A percentile compares a stretch with the other conserved stretches of the same genome.
Conservation (phyloP, 1,140 invertebrate genomes). For the Drosophila melanica region DNA sequence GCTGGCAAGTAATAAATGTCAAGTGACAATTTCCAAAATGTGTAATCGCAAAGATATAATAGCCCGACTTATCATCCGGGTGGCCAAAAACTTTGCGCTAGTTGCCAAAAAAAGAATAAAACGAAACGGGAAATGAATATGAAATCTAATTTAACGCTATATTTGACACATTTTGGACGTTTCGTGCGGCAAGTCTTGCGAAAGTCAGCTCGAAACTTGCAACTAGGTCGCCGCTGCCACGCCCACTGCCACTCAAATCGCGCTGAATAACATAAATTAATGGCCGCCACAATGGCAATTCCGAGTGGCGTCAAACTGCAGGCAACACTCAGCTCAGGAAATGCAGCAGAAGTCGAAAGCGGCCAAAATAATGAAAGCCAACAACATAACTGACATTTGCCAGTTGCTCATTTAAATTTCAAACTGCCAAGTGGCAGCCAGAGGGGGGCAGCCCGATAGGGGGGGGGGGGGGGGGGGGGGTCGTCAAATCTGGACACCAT, state of each 20-base stretch:
- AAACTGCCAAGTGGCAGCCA: constrained; percentile 55
- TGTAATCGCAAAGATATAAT: constrained; percentile 62
- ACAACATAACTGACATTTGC: constrained; percentile 69
- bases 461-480: too few relatives aligned
- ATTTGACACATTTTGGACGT: constrained; percentile 73
- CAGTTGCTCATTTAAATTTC: constrained; percentile 75
- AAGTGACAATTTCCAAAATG: constrained; percentile 55
- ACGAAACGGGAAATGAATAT: constrained; percentile 30
- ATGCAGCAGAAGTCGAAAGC: constrained; percentile 51
- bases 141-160: constrained; percentile 74
- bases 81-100: constrained; percentile 47
- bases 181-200: constrained; percentile 39
- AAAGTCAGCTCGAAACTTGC: constrained; percentile 17
- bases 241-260: constrained; percentile 57
- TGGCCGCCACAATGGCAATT: constrained; percentile 14
- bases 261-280: constrained; percentile 58
- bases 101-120: constrained; percentile 40
- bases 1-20: constrained; percentile 59
- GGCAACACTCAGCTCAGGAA: constrained; percentile 30
- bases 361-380: constrained; percentile 44
- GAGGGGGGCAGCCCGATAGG: constrained; percentile 57
- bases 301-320: constrained; percentile 10
- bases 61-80: constrained; percentile 24
- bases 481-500: constrained; percentile 29
- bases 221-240: constrained; percentile 53